A percentile compares a stretch with the other conserved stretches of the same genome.
These are phyloP conservation scores for Byasa hedistus DNA, from an alignment of 2,888 invertebrate genomes.

Conservation along the genomic window DNA sequence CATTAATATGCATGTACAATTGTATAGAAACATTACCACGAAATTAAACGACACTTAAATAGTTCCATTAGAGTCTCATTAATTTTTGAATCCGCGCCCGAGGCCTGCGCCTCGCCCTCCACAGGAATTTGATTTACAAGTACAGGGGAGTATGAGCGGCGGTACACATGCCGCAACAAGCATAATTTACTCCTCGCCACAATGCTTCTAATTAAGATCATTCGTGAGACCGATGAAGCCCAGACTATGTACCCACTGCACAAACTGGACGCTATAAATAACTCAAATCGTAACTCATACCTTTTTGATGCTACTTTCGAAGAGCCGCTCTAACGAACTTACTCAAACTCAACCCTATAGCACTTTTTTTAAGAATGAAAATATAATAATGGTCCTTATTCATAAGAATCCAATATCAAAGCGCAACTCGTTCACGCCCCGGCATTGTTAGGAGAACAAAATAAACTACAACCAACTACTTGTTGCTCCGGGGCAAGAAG, in stretches of 20 bases:
- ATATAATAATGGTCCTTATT: slow-evolving; percentile 31
- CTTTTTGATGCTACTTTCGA: slow-evolving; percentile 56
- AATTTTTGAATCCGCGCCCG: slow-evolving; percentile 71
- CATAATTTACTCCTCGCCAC: slow-evolving; percentile 70
- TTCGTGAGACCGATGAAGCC: slow-evolving; percentile 67
- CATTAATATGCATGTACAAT: slow-evolving; percentile 35
- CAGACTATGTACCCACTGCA: slow-evolving; percentile 64
- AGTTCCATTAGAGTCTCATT: slow-evolving; percentile 73
- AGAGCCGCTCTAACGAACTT: slow-evolving; percentile 41
- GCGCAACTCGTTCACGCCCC: slow-evolving; percentile 50
- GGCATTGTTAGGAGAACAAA: slow-evolving; percentile 62
- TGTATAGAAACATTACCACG: slow-evolving; percentile 33
- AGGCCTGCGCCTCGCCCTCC: slow-evolving; percentile 54
- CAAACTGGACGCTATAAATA: slow-evolving; percentile 75
- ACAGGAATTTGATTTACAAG: slow-evolving; percentile 68
- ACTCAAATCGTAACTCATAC: slow-evolving; percentile 71
- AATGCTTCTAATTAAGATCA: slow-evolving; percentile 79
- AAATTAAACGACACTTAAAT: slow-evolving; percentile 48
- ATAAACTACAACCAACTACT: slow-evolving; percentile 58
- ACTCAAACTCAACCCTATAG: slow-evolving; percentile 45
- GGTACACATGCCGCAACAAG: slow-evolving; percentile 53
- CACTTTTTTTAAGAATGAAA: slow-evolving; percentile 46
- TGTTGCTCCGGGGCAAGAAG: slow-evolving; percentile 58
- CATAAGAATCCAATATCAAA: slow-evolving; percentile 48
- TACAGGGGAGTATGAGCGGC: slow-evolving; percentile 40